Conservation (phyloP, 35 echinoderm and acorn worm species). For the Apostichopus parvimensis region DNA sequence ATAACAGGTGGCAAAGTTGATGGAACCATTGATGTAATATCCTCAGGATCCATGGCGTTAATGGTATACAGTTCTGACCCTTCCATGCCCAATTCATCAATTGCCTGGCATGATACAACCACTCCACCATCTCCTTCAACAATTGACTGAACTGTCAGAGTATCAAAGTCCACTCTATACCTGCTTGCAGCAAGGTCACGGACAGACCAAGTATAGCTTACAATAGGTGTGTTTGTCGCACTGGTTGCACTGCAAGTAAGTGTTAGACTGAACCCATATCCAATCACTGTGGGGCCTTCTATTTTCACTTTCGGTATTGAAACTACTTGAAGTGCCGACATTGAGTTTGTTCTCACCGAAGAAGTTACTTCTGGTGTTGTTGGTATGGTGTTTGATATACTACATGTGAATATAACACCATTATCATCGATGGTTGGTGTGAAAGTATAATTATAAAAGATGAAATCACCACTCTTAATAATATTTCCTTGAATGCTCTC, state of each 20-base stretch:
- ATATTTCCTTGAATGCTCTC: neutral
- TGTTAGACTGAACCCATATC: neutral
- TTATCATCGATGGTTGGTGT: conserved; percentile 3
- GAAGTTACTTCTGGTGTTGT: too few species aligned
- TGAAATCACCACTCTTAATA: conserved; percentile 5
- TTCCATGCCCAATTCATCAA: conserved; percentile 7
- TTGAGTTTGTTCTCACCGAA: neutral
- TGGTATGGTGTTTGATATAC: neutral
- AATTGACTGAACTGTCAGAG: neutral
- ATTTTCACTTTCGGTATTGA: conserved; percentile 6
- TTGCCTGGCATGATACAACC: conserved; percentile 7
- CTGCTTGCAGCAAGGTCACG: neutral
- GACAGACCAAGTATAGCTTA: neutral
- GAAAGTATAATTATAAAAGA: conserved; percentile 45
- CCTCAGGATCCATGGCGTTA: neutral
- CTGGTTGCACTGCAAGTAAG: conserved; percentile 5
- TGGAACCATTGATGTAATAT: conserved; percentile 6
- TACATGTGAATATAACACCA: neutral
- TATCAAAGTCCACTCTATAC: neutral
- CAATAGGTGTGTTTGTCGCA: neutral
- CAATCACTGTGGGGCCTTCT: neutral
- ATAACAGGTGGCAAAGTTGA: neutral
- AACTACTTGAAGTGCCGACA: conserved; percentile 8
- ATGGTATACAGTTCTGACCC: conserved; percentile 1
- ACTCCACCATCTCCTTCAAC: neutral